Conservation (phyloP, 2,888 invertebrate genomes). For the Meiosimyza decipiens region DNA sequence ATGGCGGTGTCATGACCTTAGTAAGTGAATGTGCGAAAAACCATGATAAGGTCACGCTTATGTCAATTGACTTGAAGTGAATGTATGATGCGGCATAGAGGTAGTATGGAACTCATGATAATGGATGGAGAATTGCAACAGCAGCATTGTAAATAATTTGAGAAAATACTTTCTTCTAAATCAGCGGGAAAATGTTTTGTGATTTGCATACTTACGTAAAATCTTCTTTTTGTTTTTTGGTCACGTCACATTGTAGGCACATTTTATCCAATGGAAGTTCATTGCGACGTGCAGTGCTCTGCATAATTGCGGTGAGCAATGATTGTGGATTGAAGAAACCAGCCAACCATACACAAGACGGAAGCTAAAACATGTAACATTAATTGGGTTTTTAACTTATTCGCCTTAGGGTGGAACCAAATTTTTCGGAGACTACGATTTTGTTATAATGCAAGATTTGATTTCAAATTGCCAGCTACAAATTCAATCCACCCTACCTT, state of each 20-base stretch:
- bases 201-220: constrained; percentile 76
- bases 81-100: neutral
- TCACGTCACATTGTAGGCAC: constrained; percentile 97
- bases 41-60: constrained; percentile 44
- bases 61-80: constrained; percentile 48
- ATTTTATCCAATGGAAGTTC: constrained; percentile 95
- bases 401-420: too few relatives aligned
- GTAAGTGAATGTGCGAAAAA: constrained; percentile 32
- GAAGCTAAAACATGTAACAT: constrained; percentile 72
- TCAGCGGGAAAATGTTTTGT: neutral
- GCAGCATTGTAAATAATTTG: neutral
- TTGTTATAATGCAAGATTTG: neutral
- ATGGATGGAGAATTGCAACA: neutral
- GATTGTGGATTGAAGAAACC: constrained; percentile 99
- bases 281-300: constrained; percentile 92
- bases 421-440: neutral
- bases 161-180: constrained; percentile 2
- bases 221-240: constrained; percentile 95
- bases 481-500: too few relatives aligned
- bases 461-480: too few relatives aligned
- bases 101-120: too few relatives aligned
- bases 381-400: neutral
- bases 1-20: constrained; percentile 17
- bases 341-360: constrained; percentile 93
- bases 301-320: constrained; percentile 96